Evolutionary conservation across 2,113 vertebrate genomes (phyloP), one percentile per base, ranked within the genome.

Genomic region (Riparia riparia): DNA sequence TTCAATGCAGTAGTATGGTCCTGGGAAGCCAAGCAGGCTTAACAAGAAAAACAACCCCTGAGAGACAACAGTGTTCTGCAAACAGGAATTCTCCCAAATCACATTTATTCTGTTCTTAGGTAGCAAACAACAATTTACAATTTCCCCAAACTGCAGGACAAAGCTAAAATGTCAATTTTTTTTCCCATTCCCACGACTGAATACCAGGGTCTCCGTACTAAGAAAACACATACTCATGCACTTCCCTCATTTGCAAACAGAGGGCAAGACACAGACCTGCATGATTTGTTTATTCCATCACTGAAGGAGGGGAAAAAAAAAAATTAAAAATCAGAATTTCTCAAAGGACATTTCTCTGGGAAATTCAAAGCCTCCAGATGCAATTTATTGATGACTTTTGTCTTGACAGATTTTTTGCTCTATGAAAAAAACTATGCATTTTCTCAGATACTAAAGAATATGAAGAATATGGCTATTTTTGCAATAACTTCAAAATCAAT

Each of bases 21-120:
- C 74, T 86, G 63, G 60, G 47, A 58, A 86, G 57, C 34, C 79
- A 96, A 82, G 68, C 76, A 93, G n/a, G 29, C 42, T 56, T 89
- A 93, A 95, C 16, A 66, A 93, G 81, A 32, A 57, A 57, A 93
- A 71, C 18, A 42, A 60, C 7, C 5, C 56, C 39, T 39, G 53
- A 69, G 14, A 73, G 19, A 65, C 14, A 58, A 41, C 7, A 39
- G 11, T 54, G 13, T 54, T 41, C 29, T 68, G 28, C 44, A 68
- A 91, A 84, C 4, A 61, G 54, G 15, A 81, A 90, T 63, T 61
- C 41, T 77, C 39, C 19, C 39, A 49, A 57, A 57, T 24, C 2
- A 1, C 2, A 0, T 45, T 10, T 60, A 26, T 80, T 80, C 34
- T 44, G 7, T 22, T 80, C 49, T 77, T 58, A 66, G 39, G 44